Conservation (phyloP, 2,113 vertebrate species). For the Balaeniceps rex region DNA sequence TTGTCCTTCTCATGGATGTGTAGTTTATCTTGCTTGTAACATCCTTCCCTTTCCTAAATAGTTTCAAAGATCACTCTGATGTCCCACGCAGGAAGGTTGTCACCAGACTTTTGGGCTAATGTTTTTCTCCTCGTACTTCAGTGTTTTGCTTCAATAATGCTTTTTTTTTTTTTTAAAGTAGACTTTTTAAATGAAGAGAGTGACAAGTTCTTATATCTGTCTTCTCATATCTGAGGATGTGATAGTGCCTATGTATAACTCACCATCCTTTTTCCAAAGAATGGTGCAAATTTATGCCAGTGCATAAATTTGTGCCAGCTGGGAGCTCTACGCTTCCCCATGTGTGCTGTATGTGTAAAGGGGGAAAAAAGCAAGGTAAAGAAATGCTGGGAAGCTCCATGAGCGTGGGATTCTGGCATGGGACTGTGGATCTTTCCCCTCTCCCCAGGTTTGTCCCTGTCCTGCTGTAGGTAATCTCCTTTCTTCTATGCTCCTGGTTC, state of each 20-base stretch:
- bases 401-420: background rate
- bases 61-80: background rate
- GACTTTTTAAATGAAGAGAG: background rate
- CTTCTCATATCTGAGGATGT: background rate
- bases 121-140: background rate
- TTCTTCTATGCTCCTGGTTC: background rate
- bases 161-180: too few species aligned
- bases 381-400: background rate
- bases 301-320: background rate
- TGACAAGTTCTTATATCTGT: background rate
- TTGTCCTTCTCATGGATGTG: background rate
- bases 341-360: background rate
- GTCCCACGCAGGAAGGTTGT: background rate
- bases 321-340: background rate
- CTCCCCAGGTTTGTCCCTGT: background rate
- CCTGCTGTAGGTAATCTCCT: background rate
- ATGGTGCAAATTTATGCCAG: background rate
- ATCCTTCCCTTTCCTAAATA: background rate
- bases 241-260: background rate
- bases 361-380: background rate
- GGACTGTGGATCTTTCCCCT: background rate
- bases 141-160: background rate
- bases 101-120: background rate
- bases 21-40: background rate
- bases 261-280: background rate